Evolutionary conservation across 2,888 invertebrate genomes (phyloP), one percentile per base, ranked within the genome.

Genomic region (Papilio protenor): DNA sequence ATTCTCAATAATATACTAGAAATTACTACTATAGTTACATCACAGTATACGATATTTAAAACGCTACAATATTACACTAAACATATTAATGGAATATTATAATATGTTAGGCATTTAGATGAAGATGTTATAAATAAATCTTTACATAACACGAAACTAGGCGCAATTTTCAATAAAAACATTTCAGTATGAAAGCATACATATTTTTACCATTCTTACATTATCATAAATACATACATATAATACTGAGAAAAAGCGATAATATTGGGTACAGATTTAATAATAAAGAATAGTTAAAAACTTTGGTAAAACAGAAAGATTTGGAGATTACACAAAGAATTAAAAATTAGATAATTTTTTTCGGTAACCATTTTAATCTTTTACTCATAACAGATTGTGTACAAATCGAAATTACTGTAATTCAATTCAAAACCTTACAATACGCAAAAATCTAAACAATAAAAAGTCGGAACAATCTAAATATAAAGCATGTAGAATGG

Each of bases 31-130:
- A 55, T 70, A 75, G 45, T 69, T 70, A 70, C 70, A 76, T 76
- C 76, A 76, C 76, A 76, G 76, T 33, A 76, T 47, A 69, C 18
- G 64, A 74, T 74, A 21, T 49, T 49, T 33, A 8, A 70, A 16
- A 14, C 18, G 16, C 27, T 33, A 55, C 55, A 49, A 49, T 52
- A 52, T 49, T 27, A 71, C 21, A 71, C 71, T 71, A 70, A 49
- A 70, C 3, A 47, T 23, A 49, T 18, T 69, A 6, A 45, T 21
- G 1, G 23, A 71, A 52, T 45, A n/a, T 11, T 5, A 45, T 16
- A 66, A 18, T 16, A 52, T 18, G 0, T 66, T 33, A n/a, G 0
- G 64, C 33, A n/a, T 18, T 27, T 27, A 3, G 21, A n/a, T 27
- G 16, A 23, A 59, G 14, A 64, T 14, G 27, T 14, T 27, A 12